Evolutionary conservation across 2,888 invertebrate species (phyloP), one percentile per base, ranked within the genome.

Genomic region (Epirrhoe alternata): DNA sequence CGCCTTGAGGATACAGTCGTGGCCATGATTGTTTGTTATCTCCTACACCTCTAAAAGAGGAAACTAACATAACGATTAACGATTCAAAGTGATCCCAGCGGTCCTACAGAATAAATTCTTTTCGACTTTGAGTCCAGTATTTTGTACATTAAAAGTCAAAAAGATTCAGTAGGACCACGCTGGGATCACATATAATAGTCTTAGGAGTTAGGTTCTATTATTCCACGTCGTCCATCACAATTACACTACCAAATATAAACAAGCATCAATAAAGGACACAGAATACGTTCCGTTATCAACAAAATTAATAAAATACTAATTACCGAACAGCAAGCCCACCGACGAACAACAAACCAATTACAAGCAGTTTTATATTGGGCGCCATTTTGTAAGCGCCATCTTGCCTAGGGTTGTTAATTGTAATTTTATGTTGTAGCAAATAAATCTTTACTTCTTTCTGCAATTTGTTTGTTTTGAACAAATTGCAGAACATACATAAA

Each of bases 301-400:
- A 17, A 24, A 33, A 50, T 51, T 62, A 62, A 62, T 62, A 50
- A 62, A 47, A 55, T 14, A 55, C 49, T 50, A 55, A 62, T 62
- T 33, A 62, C 55, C 55, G 35, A 49, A 55, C 38, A 55, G 54
- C 24, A 42, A 42, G 38, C 55, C 24, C 52, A 24, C 24, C 17
- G n/a, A 47, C 38, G 17, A 35, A 35, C 1, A 47, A 42, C 16
- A n/a, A 58, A 59, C 58, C 69, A 73, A 73, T 73, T 71, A 71
- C 60, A 60, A 56, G 49, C 50, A 57, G 67, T 70, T 68, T 71
- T 70, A 67, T 68, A 68, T 68, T 61, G 71, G 68, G 61, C 71
- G 68, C 69, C 70, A 68, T 69, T 66, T 68, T 64, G 65, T 30
- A 56, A 54, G 33, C 47, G 69, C 72, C 70, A 72, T 72, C 61